Percentiles rank a stretch among this genome's conserved stretches.
Evolutionary conservation across 1,140 invertebrate species (phyloP).

Genomic region (Scaptodrosophila lebanonensis): DNA sequence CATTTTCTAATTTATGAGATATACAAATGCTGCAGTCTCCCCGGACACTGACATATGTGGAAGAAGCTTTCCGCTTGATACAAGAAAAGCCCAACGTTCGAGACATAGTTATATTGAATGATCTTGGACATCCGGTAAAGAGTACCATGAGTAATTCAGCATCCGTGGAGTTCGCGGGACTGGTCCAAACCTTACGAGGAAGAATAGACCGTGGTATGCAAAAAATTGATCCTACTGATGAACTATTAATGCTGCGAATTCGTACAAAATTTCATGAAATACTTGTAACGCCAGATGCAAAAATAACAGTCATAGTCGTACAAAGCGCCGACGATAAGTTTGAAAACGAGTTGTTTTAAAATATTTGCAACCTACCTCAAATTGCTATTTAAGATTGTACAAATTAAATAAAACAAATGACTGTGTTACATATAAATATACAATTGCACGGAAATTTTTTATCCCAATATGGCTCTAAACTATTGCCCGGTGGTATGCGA

Average conservation of each 20-base stretch:
- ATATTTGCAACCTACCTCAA: no score
- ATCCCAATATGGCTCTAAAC: no score
- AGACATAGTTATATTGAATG: constrained; percentile 62
- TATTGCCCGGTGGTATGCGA: no score
- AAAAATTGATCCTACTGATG: constrained; percentile 60
- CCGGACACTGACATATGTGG: constrained; percentile 56
- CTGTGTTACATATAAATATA: no score
- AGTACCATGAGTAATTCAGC: constrained; percentile 48
- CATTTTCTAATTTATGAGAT: neutral
- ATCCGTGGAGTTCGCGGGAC: constrained; percentile 52
- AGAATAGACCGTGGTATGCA: constrained; percentile 52
- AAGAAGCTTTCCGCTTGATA: constrained; percentile 52
- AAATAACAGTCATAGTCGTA: constrained; percentile 66
- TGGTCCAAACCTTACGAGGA: constrained; percentile 52
- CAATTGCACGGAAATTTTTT: no score
- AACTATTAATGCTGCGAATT: constrained; percentile 57
- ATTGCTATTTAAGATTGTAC: no score
- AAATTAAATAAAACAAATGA: no score
- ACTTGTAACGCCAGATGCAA: constrained; percentile 58
- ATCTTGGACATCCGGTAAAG: constrained; percentile 59
- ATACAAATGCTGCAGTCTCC: constrained; percentile 16
- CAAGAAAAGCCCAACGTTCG: constrained; percentile 49
- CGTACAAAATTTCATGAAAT: constrained; percentile 62
- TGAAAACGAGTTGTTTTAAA: neutral
- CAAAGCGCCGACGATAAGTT: constrained; percentile 55